Evolutionary conservation across 2,797 vertebrate genomes (phyloP), one percentile per base, ranked within the genome.

Genomic region (Antennarius maculatus): DNA sequence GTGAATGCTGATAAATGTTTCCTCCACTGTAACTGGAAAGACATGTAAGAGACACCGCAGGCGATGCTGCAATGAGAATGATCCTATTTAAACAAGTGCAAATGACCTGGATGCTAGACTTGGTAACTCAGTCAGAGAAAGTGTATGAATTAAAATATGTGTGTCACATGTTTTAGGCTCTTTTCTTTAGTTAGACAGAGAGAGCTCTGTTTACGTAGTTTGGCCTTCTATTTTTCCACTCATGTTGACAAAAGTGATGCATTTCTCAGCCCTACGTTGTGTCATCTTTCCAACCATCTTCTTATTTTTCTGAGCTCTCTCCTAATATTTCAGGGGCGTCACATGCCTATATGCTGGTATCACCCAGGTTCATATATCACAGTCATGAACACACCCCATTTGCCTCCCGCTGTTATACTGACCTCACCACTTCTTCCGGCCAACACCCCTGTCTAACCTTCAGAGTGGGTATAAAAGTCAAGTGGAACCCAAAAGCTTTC

Each of bases 391-490:
- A 17, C 48, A 43, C 28, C 39, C 61, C 34, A 6, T 45, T 58
- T 16, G 60, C 55, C 59, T 16, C 80, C 67, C n/a, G 54, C 13
- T 31, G 15, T 47, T 76, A 53, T 65, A 37, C 49, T 84, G 69
- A 72, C 74, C 71, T 76, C 42, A 54, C 66, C 69, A 61, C 50
- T 34, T 70, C 49, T 54, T 52, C 8, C 15, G 59, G 46, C 46
- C 54, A 45, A 12, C 18, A 47, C 34, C 53, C 31, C 41, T 1
- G 2, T 2, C 50, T 65, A 67, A 49, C 49, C 28, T 73, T 52
- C 28, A 39, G 51, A 1, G 9, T 42, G 53, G 53, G 64, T 87
- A 83, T 88, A 83, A 80, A 84, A 88, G 77, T 37, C 76, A 59
- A 64, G 18, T n/a, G 29, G 17, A 53, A 16, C 52, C 61, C 45